Evolutionary conservation across 2,113 vertebrate species (phyloP), one percentile per base, ranked within the genome.

Genomic region (Heterotis niloticus): DNA sequence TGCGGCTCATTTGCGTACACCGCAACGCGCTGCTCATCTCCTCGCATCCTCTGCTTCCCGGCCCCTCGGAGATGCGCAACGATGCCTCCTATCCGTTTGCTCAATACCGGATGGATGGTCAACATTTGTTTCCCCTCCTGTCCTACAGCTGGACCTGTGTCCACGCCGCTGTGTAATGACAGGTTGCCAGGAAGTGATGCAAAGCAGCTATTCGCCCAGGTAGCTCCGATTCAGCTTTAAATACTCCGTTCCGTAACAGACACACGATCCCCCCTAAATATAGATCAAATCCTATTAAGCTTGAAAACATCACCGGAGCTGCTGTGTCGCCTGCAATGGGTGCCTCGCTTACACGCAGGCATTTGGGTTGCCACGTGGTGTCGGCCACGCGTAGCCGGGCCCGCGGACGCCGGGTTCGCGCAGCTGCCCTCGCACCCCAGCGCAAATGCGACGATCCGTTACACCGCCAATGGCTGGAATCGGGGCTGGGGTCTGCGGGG

Each of bases 1-100:
- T 86, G 85, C 76, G 89, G 82, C 92, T 91, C 87, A 93, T 93
- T 92, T 92, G 86, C 78, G 84, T 91, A 88, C 91, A 88, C 88
- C 91, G 91, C 86, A 88, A 69, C 85, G 89, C 90, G 89, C 89
- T 85, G 90, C 78, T 82, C 87, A 86, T 77, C 90, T 83, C 82
- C 91, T 88, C 89, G 88, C 79, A 88, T 84, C 83, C 85, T 81
- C 90, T 88, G 93, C 86, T n/a, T n/a, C n/a, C n/a, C n/a, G n/a
- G 34, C 34, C 34, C 34, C 34, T 44, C 34, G 7, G 34, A 44
- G 34, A n/a, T n/a, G n/a, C n/a, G n/a, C n/a, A n/a, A n/a, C n/a
- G n/a, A n/a, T n/a, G n/a, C n/a, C 89, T 88, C 90, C 86, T 81
- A 81, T 84, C 56, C 89, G 82, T 90, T 92, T 92, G 89, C 79